Percentiles rank a stretch among this genome's conserved stretches.
These are phyloP conservation scores for Mus minutoides DNA, from an alignment of 2,797 vertebrate genomes.

Conservation along the genomic window DNA sequence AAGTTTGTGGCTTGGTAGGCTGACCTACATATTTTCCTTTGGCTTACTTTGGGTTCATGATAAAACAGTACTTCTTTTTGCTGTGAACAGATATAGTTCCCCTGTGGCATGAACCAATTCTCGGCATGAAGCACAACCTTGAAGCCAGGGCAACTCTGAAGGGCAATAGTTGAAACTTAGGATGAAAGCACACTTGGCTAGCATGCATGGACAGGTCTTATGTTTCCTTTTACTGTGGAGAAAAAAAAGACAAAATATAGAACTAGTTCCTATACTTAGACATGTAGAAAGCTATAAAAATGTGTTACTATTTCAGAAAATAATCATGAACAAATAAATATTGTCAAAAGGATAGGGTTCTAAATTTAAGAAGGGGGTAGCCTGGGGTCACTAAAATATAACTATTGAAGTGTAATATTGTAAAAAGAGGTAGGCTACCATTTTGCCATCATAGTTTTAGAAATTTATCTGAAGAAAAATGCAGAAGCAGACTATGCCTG, in stretches of 20 bases:
- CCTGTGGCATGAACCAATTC: constrained; percentile 2
- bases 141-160: constrained; percentile 52
- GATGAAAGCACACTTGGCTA: background rate
- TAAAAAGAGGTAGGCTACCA: background rate
- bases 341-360: background rate
- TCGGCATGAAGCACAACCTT: constrained; percentile 34
- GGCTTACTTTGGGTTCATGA: constrained; percentile 20
- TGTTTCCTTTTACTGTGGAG: background rate
- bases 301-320: constrained; percentile 19
- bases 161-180: constrained; percentile 11
- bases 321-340: constrained; percentile 33
- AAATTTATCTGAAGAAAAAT: constrained; percentile 22
- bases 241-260: constrained; percentile 47
- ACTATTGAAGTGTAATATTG: background rate
- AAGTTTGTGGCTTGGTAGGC: background rate
- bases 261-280: constrained; percentile 51
- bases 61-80: constrained; percentile 39
- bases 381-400: background rate
- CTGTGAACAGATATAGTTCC: constrained; percentile 22
- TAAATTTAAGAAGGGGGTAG: constrained; percentile 27
- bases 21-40: constrained; percentile 55
- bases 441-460: constrained; percentile 15
- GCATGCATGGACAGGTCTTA: background rate
- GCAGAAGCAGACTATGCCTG: constrained; percentile 9
- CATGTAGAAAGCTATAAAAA: constrained; percentile 9